Percentiles rank a stretch among this genome's conserved stretches.
Evolutionary conservation across 2,113 vertebrate genomes (phyloP).

Genomic region (Strix aluco): DNA sequence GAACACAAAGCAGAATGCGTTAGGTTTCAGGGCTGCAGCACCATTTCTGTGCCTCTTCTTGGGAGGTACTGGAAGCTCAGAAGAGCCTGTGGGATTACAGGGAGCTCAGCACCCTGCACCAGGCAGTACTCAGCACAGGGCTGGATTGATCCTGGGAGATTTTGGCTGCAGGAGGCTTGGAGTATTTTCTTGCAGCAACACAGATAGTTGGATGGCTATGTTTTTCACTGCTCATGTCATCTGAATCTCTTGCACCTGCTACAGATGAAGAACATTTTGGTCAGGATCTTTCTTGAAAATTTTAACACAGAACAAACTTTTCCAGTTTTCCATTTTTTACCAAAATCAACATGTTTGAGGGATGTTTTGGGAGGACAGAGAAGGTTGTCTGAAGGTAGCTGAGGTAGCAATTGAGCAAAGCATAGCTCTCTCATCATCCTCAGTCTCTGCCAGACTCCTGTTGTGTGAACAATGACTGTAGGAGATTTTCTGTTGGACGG

Average conservation of each 20-base stretch:
- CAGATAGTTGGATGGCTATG: fast-evolving
- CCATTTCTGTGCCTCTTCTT: background rate
- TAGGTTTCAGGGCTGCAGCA: background rate
- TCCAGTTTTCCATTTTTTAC: background rate
- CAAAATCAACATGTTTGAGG: background rate
- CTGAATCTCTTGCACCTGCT: background rate
- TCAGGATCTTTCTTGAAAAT: background rate
- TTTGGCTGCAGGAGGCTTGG: background rate
- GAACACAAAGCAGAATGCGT: background rate
- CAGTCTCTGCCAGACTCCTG: background rate
- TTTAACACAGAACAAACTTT: background rate
- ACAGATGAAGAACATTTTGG: background rate
- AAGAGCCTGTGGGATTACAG: background rate
- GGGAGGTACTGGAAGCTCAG: constrained; percentile 3
- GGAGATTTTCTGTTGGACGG: background rate
- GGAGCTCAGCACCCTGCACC: background rate
- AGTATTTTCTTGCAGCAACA: background rate
- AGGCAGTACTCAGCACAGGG: background rate
- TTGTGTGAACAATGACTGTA: fast-evolving
- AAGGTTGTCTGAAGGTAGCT: background rate
- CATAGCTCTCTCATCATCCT: background rate
- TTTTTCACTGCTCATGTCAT: background rate
- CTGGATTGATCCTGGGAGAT: background rate
- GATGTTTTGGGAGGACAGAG: background rate
- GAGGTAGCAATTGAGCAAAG: background rate